Conservation (phyloP, 2,888 invertebrate species). For the Ophion ventricosus region DNA sequence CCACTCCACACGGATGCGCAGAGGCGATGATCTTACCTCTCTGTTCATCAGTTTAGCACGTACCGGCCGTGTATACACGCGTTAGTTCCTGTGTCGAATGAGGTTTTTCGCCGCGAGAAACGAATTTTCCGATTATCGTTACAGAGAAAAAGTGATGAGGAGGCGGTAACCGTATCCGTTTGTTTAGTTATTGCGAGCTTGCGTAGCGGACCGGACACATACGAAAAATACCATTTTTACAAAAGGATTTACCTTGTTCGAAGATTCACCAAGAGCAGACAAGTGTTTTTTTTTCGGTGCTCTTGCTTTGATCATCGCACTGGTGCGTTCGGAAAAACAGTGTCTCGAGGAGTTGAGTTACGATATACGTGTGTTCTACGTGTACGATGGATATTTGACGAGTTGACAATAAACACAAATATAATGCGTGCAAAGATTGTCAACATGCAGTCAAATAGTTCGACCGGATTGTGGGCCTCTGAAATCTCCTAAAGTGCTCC, state of each 20-base stretch:
- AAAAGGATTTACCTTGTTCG: background rate
- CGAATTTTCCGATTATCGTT: constrained; percentile 32
- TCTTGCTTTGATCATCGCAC: background rate
- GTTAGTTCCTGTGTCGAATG: constrained; percentile 72
- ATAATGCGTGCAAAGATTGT: background rate
- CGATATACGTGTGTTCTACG: background rate
- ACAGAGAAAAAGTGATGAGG: constrained; percentile 8
- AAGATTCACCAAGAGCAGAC: background rate
- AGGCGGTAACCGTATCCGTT: background rate
- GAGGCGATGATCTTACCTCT: constrained; percentile 60
- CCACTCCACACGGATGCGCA: constrained; percentile 29
- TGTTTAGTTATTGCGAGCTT: background rate
- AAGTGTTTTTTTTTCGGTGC: constrained; percentile 5
- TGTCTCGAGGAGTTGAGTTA: constrained; percentile 37
- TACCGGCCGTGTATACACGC: constrained; percentile 72
- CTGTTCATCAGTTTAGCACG: constrained; percentile 65
- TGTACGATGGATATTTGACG: constrained; percentile 17
- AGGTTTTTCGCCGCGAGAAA: constrained; percentile 56
- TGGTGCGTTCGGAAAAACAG: constrained; percentile 8
- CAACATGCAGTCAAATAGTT: constrained; percentile 49
- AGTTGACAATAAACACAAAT: constrained; percentile 10
- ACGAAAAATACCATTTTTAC: background rate
- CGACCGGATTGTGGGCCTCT: constrained; percentile 31
- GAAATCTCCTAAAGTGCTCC: background rate
- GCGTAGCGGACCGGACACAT: background rate